These are phyloP conservation scores for Apotomis betuletana DNA, from an alignment of 2,888 invertebrate genomes.

Conservation along the genomic window DNA sequence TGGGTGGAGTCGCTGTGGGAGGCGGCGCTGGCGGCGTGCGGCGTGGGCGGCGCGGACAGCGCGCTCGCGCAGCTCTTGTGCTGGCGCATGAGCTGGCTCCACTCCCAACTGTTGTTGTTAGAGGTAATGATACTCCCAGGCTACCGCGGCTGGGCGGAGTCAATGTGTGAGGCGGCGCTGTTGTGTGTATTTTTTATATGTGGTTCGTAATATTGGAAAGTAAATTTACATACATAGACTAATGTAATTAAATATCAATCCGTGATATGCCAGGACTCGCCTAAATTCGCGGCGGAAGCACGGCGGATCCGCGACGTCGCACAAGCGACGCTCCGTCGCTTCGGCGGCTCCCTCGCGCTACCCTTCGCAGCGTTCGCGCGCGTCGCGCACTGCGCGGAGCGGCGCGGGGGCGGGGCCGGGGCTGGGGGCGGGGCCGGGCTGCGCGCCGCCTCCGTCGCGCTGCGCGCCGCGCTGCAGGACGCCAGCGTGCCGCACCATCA, in stretches of 20 bases:
- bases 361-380: constrained; percentile 48
- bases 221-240: neutral
- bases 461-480: constrained; percentile 54
- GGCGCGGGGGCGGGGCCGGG: constrained; percentile 14
- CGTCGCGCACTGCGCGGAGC: constrained; percentile 35
- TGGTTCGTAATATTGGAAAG: too few species aligned
- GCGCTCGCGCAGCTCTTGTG: too few species aligned
- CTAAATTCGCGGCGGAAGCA: constrained; percentile 45
- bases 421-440: constrained; percentile 13
- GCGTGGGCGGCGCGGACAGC: too few species aligned
- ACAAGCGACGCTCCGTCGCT: constrained; percentile 39
- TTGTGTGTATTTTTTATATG: too few species aligned
- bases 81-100: too few species aligned
- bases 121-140: too few species aligned
- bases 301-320: constrained; percentile 47
- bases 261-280: constrained; percentile 2
- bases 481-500: constrained; percentile 64
- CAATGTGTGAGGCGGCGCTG: too few species aligned
- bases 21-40: too few species aligned
- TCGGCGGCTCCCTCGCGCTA: constrained; percentile 40
- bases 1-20: too few species aligned
- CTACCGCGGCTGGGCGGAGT: too few species aligned
- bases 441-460: constrained; percentile 31
- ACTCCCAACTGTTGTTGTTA: too few species aligned
- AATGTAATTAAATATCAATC: neutral